Conservation (phyloP, 2,888 invertebrate species). For the Scaeva pyrastri region DNA sequence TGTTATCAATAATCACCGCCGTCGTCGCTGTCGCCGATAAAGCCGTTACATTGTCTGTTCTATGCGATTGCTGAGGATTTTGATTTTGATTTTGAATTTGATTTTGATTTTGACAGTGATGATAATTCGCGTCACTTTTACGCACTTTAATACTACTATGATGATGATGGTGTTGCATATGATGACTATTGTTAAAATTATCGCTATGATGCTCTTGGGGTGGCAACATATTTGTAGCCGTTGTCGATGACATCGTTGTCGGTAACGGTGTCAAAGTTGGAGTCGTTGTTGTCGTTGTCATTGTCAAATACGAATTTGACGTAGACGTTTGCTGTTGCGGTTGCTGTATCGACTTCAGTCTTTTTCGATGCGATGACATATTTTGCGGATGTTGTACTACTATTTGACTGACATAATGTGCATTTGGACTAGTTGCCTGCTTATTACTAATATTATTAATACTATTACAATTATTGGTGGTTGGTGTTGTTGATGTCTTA, state of each 20-base stretch:
- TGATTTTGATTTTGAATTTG: slow-evolving; percentile 9
- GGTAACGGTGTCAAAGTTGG: not conserved
- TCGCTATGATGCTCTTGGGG: slow-evolving; percentile 47
- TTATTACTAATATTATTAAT: slow-evolving; percentile 72
- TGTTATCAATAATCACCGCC: slow-evolving; percentile 72
- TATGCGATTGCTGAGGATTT: slow-evolving; percentile 39
- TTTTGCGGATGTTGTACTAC: slow-evolving; percentile 52
- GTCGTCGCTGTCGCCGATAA: slow-evolving; percentile 16
- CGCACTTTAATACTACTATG: slow-evolving; percentile 60
- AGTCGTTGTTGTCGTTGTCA: not conserved
- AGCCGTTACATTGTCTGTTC: slow-evolving; percentile 41
- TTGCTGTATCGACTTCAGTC: slow-evolving; percentile 78
- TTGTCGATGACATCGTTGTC: slow-evolving; percentile 40
- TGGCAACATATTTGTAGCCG: slow-evolving; percentile 79
- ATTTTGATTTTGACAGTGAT: slow-evolving; percentile 44
- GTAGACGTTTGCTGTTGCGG: slow-evolving; percentile 77
- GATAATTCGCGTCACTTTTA: slow-evolving; percentile 35
- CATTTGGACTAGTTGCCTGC: slow-evolving; percentile 67
- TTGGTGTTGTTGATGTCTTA: slow-evolving; percentile 67
- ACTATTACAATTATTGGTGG: slow-evolving; percentile 65
- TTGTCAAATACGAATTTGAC: slow-evolving; percentile 8
- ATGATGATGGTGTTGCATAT: slow-evolving; percentile 12
- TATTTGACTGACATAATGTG: slow-evolving; percentile 65
- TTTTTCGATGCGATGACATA: slow-evolving; percentile 72
- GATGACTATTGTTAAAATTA: slow-evolving; percentile 43